Base-by-base conservation (phyloP, 2,888 invertebrate species). In the Thyatira batis region DNA sequence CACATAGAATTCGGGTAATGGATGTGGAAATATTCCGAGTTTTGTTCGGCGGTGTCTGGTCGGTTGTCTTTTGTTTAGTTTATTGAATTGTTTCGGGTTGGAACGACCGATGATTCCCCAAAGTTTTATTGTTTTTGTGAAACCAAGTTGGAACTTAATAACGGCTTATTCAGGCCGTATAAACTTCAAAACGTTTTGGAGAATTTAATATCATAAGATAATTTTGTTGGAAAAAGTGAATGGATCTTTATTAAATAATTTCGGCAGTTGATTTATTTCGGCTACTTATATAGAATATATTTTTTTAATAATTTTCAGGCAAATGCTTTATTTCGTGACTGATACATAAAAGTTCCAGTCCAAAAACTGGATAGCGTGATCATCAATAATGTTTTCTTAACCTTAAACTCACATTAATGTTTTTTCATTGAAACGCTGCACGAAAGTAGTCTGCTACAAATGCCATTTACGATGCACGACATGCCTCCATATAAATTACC, bases 401-500 rank as follows among this genome's bases (percentile, higher is more conserved):
- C 3, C 23, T 6, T 23, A 23, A 23, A 6, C 3, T 6, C 6
- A 23, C 23, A n/a, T 23, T 3, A 23, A 17, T 39, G 1, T 39
- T 39, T 39, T 17, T 39, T 39, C 17, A 39, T 1, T 6, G 8
- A 17, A 4, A n/a, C 17, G 39, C 39, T 17, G 17, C n/a, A 39
- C 39, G 17, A 55, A 63, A 52, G 20, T 20, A 25, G 51, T 53
- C 52, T 50, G 48, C 51, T 53, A 49, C 49, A 52, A 60, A 60
- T 67, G 64, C 65, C 58, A 65, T 73, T 80, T 75, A 72, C 70
- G 72, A 71, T 69, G 71, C 75, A 71, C 71, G 72, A 63, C 69
- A 55, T 55, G 65, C 60, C 65, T 62, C 65, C 62, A 54, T 76
- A 76, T 79, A 79, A 80, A 82, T 82, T 78, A 80, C 72, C 58